These are phyloP conservation scores for Dorcus parallelipipedus DNA, from an alignment of 2,888 invertebrate genomes.

Conservation along the genomic window DNA sequence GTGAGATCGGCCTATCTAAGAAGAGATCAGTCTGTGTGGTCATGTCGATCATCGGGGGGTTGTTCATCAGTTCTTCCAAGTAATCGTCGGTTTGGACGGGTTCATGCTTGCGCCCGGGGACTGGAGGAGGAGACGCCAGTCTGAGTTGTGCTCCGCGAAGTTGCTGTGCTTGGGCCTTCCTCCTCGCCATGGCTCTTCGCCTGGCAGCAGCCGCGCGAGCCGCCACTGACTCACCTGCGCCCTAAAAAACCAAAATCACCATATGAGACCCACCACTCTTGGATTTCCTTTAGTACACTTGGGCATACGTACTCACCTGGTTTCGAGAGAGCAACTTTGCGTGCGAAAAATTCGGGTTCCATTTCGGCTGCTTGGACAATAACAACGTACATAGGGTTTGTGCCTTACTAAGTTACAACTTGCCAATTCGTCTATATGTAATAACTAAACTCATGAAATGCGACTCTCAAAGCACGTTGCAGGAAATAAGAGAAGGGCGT, in stretches of 20 bases:
- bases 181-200: constrained; percentile 70
- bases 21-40: constrained; percentile 81
- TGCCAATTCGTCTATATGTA: not conserved
- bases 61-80: constrained; percentile 78
- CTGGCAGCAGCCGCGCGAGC: constrained; percentile 61
- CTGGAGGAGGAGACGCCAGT: constrained; percentile 74
- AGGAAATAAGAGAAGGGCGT: too few relatives aligned
- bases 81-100: constrained; percentile 87
- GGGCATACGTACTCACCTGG: constrained; percentile 35
- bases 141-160: constrained; percentile 51
- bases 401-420: constrained; percentile 2
- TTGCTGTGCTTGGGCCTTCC: constrained; percentile 62
- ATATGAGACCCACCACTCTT: not conserved
- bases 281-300: not conserved
- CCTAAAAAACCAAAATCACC: constrained; percentile 31
- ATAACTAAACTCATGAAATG: not conserved
- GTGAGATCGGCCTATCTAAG: constrained; percentile 77
- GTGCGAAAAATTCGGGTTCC: constrained; percentile 57
- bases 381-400: constrained; percentile 13
- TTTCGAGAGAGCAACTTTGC: constrained; percentile 53
- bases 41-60: constrained; percentile 71
- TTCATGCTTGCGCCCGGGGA: constrained; percentile 80
- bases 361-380: constrained; percentile 46
- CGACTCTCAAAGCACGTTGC: too few relatives aligned
- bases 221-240: constrained; percentile 54